These are phyloP conservation scores for Mesocentrotus franciscanus DNA, from an alignment of 53 echinoderm and acorn worm genomes.

Conservation along the genomic window DNA sequence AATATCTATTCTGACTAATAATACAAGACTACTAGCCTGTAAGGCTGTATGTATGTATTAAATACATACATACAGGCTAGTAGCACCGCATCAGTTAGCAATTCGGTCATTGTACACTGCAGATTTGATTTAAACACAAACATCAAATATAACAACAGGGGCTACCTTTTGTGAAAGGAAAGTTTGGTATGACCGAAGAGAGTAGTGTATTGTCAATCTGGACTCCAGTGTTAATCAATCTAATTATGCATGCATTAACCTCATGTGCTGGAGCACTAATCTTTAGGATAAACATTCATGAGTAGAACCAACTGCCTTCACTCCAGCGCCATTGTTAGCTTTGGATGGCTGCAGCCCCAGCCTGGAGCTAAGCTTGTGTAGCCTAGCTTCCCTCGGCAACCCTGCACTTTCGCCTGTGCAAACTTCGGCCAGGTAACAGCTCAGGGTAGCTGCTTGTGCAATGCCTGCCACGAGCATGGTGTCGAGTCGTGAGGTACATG, in stretches of 20 bases:
- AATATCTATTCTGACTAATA: neutral
- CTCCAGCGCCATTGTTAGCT: slow-evolving; percentile 44
- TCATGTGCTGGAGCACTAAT: slow-evolving; percentile 52
- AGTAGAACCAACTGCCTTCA: slow-evolving; percentile 47
- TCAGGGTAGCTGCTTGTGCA: neutral
- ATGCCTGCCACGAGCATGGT: neutral
- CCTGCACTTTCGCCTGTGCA: slow-evolving; percentile 45
- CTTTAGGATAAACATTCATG: slow-evolving; percentile 61
- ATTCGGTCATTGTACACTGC: neutral
- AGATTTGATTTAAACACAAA: slow-evolving; percentile 11
- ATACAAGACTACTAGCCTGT: too few relatives aligned
- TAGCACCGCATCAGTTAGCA: neutral
- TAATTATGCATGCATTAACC: slow-evolving; percentile 71
- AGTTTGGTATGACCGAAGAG: neutral
- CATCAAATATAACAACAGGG: slow-evolving; percentile 15
- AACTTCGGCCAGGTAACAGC: neutral
- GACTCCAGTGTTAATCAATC: slow-evolving; percentile 61
- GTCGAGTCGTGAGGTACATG: neutral
- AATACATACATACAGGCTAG: neutral
- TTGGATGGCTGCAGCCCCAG: neutral
- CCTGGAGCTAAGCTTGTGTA: slow-evolving; percentile 25
- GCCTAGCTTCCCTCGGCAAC: neutral
- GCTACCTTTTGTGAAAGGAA: neutral
- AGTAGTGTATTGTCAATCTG: neutral
- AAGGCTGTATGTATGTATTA: neutral